Percentiles rank a stretch among this genome's conserved stretches.
These are phyloP conservation scores for Drosophila saltans DNA, from an alignment of 1,140 invertebrate genomes.

Conservation along the genomic window DNA sequence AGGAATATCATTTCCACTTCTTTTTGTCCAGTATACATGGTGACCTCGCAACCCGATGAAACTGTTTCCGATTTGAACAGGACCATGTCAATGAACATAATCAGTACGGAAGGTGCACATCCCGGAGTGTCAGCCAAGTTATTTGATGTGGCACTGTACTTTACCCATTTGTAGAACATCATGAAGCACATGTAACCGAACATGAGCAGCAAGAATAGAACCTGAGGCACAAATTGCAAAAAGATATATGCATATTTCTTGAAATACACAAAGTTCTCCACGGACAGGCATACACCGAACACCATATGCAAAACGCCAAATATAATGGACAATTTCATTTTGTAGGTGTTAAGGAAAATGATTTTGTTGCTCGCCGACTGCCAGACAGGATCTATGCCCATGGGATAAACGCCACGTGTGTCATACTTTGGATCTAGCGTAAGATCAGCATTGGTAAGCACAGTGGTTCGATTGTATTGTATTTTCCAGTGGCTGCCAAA, in stretches of 20 bases:
- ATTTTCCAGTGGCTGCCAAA: conserved; percentile 93
- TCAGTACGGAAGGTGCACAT: conserved; percentile 95
- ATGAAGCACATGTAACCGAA: conserved; percentile 97
- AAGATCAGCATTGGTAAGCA: conserved; percentile 84
- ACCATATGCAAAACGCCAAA: conserved; percentile 98
- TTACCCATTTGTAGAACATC: conserved; percentile 96
- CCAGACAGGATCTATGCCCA: conserved; percentile 91
- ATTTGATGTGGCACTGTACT: conserved; percentile 86
- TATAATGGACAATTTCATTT: conserved; percentile 99
- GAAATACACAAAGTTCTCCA: conserved; percentile 96
- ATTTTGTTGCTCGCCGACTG: conserved; percentile 97
- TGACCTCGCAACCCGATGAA: conserved; percentile 85
- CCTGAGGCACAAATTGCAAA: conserved; percentile 96
- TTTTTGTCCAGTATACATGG: conserved; percentile 89
- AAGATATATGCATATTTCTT: conserved; percentile 91
- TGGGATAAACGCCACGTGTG: conserved; percentile 62
- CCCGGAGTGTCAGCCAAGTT: conserved; percentile 84
- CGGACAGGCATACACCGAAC: conserved; percentile 94
- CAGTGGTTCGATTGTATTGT: conserved; percentile 85
- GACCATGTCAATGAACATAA: conserved; percentile 96
- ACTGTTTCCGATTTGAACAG: conserved; percentile 86
- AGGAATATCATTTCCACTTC: conserved; percentile 90
- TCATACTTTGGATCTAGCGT: conserved; percentile 87
- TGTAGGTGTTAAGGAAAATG: conserved; percentile 98
- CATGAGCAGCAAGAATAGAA: conserved; percentile 93